These are phyloP conservation scores for Alviniconcha strummeri DNA, from an alignment of 2,888 invertebrate genomes.

Conservation along the genomic window DNA sequence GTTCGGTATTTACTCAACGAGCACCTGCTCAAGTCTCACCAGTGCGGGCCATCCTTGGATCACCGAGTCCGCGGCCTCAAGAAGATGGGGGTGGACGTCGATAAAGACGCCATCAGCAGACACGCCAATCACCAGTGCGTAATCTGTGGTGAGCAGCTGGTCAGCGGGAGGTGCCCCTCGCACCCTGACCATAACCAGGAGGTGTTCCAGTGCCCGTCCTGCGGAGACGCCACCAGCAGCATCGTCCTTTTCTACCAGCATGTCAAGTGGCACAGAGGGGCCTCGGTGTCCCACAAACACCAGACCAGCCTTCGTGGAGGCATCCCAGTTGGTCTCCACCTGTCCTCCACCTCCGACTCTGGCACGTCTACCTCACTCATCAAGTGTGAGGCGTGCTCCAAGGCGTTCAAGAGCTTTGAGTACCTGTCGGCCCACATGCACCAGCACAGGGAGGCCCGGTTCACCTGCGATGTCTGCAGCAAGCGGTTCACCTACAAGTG, in stretches of 20 bases:
- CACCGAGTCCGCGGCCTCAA: constrained; percentile 16
- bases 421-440: constrained; percentile 27
- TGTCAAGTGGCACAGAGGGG: constrained; percentile 17
- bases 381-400: constrained; percentile 19
- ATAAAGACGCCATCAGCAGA: background rate
- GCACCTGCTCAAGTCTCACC: constrained; percentile 17
- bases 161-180: background rate
- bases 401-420: constrained; percentile 20
- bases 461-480: constrained; percentile 16
- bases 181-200: constrained; percentile 17
- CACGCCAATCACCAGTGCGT: constrained; percentile 9
- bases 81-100: constrained; percentile 22
- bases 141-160: background rate
- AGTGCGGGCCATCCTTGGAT: constrained; percentile 15
- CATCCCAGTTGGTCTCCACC: background rate
- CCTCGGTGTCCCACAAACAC: background rate
- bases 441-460: constrained; percentile 21
- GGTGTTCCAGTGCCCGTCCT: constrained; percentile 23
- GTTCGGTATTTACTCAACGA: constrained; percentile 3
- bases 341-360: background rate
- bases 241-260: constrained; percentile 24
- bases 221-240: constrained; percentile 16
- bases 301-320: background rate
- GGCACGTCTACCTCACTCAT: background rate
- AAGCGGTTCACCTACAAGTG: constrained; percentile 21